phyloP scores from a whole-genome alignment of 2,888 invertebrate species.

The Oxyscelio sp. region DNA sequence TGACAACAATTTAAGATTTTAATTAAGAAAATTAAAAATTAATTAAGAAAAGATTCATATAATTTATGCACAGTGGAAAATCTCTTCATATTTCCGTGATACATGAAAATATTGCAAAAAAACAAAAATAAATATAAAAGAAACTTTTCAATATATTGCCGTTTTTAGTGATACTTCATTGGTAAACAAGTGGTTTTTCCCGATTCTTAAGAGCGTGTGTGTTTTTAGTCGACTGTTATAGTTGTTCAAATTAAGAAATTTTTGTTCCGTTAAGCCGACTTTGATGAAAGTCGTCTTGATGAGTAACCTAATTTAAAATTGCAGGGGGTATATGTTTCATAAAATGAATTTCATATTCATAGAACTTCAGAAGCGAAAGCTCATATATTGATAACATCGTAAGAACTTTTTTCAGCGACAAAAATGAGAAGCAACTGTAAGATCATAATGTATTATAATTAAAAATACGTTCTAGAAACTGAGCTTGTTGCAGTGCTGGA shows the following conservation, averaged over 20 bases:
- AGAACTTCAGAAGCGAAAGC: slow-evolving; percentile 27
- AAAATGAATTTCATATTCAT: slow-evolving; percentile 61
- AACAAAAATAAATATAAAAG: no score
- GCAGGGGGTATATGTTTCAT: slow-evolving; percentile 33
- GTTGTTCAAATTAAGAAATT: slow-evolving; percentile 45
- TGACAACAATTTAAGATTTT: no score
- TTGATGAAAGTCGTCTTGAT: slow-evolving; percentile 58
- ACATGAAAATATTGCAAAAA: slow-evolving; percentile 9
- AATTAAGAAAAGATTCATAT: no score
- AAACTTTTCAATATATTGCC: slow-evolving; percentile 27
- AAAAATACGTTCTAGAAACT: no score
- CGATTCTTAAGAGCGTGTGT: slow-evolving; percentile 14
- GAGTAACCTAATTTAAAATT: slow-evolving; percentile 62
- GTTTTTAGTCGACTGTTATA: slow-evolving; percentile 46
- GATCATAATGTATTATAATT: not conserved
- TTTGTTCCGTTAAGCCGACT: slow-evolving; percentile 59
- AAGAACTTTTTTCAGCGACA: slow-evolving; percentile 9
- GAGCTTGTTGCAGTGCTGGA: no score
- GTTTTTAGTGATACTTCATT: slow-evolving; percentile 27
- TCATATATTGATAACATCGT: slow-evolving; percentile 43
- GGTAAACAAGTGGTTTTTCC: slow-evolving; percentile 30
- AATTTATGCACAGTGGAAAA: no score
- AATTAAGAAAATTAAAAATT: no score
- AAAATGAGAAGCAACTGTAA: not conserved
- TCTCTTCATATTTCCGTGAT: slow-evolving; percentile 3